Percentiles rank a stretch among this genome's conserved stretches.
Evolutionary conservation across 2,797 vertebrate species (phyloP).

Genomic region (Hephaestus fuliginosus): DNA sequence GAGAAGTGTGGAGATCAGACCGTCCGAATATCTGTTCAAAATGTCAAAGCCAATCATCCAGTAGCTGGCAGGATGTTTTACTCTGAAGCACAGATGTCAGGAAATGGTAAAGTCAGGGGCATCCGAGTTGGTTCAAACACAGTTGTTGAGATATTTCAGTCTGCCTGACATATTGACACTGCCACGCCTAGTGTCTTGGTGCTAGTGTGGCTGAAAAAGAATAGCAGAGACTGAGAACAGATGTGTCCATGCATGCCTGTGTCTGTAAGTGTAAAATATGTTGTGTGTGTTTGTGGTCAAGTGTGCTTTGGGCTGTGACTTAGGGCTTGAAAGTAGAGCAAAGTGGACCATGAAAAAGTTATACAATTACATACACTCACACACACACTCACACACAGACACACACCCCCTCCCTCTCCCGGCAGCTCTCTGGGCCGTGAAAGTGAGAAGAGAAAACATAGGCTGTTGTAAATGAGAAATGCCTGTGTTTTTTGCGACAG

Average conservation of each 20-base stretch:
- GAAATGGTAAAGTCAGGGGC: no score
- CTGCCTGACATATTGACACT: neutral
- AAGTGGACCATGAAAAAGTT: slow-evolving; percentile 78
- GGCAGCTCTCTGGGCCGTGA: slow-evolving; percentile 76
- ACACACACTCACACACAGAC: slow-evolving; percentile 7
- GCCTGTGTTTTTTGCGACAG: slow-evolving; percentile 51
- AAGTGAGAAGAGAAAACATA: slow-evolving; percentile 74
- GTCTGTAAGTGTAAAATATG: slow-evolving; percentile 31
- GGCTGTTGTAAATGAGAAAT: slow-evolving; percentile 77
- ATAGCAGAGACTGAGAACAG: neutral
- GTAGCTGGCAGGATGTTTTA: neutral
- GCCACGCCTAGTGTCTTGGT: neutral
- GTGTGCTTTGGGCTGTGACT: slow-evolving; percentile 62
- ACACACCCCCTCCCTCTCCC: slow-evolving; percentile 44
- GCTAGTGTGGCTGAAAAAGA: neutral
- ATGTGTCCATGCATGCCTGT: neutral
- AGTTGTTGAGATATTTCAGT: slow-evolving; percentile 8
- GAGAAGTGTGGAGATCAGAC: neutral
- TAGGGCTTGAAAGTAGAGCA: slow-evolving; percentile 65
- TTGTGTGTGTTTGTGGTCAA: slow-evolving; percentile 51
- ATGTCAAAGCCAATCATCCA: neutral
- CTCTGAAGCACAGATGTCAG: no score
- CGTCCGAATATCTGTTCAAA: neutral
- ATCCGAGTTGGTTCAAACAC: no score
- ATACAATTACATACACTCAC: slow-evolving; percentile 45